phyloP scores from a whole-genome alignment of 2,888 invertebrate species.

The Invenusta paracnida region DNA sequence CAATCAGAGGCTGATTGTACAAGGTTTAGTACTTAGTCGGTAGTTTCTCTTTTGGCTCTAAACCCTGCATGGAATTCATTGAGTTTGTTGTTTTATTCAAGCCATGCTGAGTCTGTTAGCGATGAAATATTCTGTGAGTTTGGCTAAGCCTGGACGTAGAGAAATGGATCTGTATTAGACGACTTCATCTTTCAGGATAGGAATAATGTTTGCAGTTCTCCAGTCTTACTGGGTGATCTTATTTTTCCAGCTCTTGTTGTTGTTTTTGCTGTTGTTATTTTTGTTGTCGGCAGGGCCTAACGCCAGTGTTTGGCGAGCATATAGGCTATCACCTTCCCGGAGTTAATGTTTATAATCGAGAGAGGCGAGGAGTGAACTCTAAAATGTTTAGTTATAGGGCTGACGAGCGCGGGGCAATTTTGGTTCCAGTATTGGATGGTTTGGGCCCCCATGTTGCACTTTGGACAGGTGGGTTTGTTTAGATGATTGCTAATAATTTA shows the following conservation, averaged over 20 bases:
- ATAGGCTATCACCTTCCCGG: no score
- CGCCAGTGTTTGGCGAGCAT: no score
- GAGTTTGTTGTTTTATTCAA: background rate
- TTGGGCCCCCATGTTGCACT: no score
- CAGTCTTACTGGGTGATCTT: background rate
- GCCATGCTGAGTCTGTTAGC: background rate
- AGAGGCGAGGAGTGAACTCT: no score
- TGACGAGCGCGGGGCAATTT: no score
- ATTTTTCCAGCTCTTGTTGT: background rate
- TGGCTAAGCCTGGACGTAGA: background rate
- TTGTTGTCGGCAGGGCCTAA: no score
- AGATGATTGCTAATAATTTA: no score
- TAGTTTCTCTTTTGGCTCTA: background rate
- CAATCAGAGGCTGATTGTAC: background rate
- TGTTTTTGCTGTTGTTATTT: background rate
- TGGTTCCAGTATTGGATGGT: no score
- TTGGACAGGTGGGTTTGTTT: no score
- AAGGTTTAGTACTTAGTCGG: background rate
- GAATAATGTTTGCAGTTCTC: background rate
- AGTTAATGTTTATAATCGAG: no score
- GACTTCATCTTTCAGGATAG: background rate
- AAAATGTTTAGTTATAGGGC: no score
- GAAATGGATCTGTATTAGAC: background rate
- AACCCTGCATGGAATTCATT: background rate
- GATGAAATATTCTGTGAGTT: background rate